phyloP scores from a whole-genome alignment of 2,888 invertebrate species.

The Tillus elongatus region DNA sequence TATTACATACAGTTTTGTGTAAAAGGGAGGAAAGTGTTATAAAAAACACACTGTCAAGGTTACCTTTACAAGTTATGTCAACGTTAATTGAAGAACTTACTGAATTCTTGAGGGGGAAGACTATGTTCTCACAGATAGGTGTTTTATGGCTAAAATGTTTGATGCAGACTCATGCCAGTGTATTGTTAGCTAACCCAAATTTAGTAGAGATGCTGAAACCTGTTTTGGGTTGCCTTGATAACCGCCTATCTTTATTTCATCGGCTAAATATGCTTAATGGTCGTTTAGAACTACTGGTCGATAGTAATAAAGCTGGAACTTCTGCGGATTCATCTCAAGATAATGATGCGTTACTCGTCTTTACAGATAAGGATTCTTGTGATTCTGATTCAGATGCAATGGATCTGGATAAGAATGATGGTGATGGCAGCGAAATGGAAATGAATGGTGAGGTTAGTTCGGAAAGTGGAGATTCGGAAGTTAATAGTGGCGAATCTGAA shows the following conservation, averaged over 20 bases:
- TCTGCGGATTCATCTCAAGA: conserved; percentile 33
- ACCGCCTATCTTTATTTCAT: conserved; percentile 45
- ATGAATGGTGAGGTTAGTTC: no score
- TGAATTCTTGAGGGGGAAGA: conserved; percentile 57
- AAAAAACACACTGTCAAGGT: conserved; percentile 58
- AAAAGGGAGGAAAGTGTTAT: conserved; percentile 60
- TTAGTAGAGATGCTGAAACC: conserved; percentile 48
- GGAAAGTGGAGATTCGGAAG: no score
- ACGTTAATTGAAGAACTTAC: conserved; percentile 66
- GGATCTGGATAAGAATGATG: not conserved
- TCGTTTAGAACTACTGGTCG: conserved; percentile 50
- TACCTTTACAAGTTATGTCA: conserved; percentile 69
- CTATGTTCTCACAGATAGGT: conserved; percentile 53
- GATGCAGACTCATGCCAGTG: conserved; percentile 50
- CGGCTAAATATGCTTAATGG: conserved; percentile 52
- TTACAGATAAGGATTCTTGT: conserved; percentile 47
- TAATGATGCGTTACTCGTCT: conserved; percentile 45
- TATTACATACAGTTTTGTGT: conserved; percentile 64
- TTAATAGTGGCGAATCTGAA: no score
- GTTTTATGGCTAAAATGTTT: conserved; percentile 52
- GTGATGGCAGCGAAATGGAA: no score
- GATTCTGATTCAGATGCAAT: not conserved
- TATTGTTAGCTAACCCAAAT: conserved; percentile 53
- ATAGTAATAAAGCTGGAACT: conserved; percentile 42
- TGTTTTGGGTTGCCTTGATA: conserved; percentile 50